Evolutionary conservation across 1,140 invertebrate species (phyloP).

Genomic region (Metopolophium dirhodum): DNA sequence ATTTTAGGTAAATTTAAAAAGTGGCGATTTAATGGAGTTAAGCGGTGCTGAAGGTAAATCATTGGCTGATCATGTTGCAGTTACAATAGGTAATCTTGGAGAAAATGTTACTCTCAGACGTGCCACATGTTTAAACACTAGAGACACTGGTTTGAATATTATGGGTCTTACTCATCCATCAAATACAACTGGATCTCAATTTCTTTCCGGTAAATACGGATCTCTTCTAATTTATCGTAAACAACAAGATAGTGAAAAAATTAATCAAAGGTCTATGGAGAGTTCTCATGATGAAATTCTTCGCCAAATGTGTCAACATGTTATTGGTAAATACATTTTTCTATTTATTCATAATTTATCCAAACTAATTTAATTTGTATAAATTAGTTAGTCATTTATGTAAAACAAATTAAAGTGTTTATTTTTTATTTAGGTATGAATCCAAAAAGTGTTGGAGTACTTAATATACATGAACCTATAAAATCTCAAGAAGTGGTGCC

Average conservation of each 20-base stretch:
- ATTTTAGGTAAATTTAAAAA: slow-evolving; percentile 70
- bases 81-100: slow-evolving; percentile 83
- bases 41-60: slow-evolving; percentile 70
- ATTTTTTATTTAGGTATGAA: slow-evolving; percentile 74
- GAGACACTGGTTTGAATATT: slow-evolving; percentile 66
- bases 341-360: not conserved
- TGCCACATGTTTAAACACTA: slow-evolving; percentile 75
- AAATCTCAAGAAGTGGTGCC: slow-evolving; percentile 69
- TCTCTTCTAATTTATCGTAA: slow-evolving; percentile 73
- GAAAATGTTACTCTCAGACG: slow-evolving; percentile 86
- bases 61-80: slow-evolving; percentile 79
- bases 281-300: slow-evolving; percentile 61
- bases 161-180: slow-evolving; percentile 79
- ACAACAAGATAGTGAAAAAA: not conserved
- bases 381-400: not conserved
- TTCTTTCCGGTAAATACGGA: slow-evolving; percentile 81
- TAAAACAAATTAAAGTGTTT: slow-evolving; percentile 54
- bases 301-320: slow-evolving; percentile 84
- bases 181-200: slow-evolving; percentile 63
- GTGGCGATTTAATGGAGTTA: slow-evolving; percentile 72
- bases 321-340: slow-evolving; percentile 71
- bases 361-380: not conserved
- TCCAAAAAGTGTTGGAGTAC: slow-evolving; percentile 75
- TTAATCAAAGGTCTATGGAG: slow-evolving; percentile 3
- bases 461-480: slow-evolving; percentile 60